A percentile compares a stretch with the other conserved stretches of the same genome.
Evolutionary conservation across 2,888 invertebrate species (phyloP).

Genomic region (Epistrophe eligans): DNA sequence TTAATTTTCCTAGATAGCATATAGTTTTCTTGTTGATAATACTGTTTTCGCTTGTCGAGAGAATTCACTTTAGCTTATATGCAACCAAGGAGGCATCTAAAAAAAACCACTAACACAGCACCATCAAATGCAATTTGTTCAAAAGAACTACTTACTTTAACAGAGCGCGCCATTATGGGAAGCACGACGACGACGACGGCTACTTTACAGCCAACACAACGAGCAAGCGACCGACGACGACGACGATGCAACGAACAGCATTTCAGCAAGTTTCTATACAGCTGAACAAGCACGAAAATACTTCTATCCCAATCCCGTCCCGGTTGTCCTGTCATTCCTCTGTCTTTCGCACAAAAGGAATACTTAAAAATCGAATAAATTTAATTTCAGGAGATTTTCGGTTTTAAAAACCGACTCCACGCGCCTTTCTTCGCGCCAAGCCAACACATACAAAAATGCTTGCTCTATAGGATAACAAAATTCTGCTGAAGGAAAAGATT

Average conservation of each 20-base stretch:
- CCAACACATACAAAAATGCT: slow-evolving; percentile 3
- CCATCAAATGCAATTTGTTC: slow-evolving; percentile 68
- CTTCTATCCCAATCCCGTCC: background rate
- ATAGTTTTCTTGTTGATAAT: slow-evolving; percentile 11
- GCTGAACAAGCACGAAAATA: slow-evolving; percentile 60
- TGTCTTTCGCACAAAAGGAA: slow-evolving; percentile 42
- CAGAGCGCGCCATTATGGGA: slow-evolving; percentile 54
- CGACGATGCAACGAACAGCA: slow-evolving; percentile 35
- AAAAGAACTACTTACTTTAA: slow-evolving; percentile 62
- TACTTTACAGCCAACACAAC: background rate
- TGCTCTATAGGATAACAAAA: slow-evolving; percentile 21
- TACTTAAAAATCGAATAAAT: slow-evolving; percentile 75
- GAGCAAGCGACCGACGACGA: too few species aligned
- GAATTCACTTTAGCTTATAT: slow-evolving; percentile 42
- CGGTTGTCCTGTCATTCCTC: background rate
- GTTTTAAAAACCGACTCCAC: slow-evolving; percentile 30
- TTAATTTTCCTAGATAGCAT: background rate
- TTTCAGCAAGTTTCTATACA: slow-evolving; percentile 24
- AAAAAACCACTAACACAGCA: slow-evolving; percentile 46
- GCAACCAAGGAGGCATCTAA: slow-evolving; percentile 28
- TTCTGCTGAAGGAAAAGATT: slow-evolving; percentile 68
- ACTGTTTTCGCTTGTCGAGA: slow-evolving; percentile 21
- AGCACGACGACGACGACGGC: background rate
- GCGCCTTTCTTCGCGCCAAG: slow-evolving; percentile 25
- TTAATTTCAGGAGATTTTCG: slow-evolving; percentile 67